Percentiles rank a stretch among this genome's conserved stretches.
Conservation (phyloP, 2,113 vertebrate genomes). For the Microcebus ravelobensis region DNA sequence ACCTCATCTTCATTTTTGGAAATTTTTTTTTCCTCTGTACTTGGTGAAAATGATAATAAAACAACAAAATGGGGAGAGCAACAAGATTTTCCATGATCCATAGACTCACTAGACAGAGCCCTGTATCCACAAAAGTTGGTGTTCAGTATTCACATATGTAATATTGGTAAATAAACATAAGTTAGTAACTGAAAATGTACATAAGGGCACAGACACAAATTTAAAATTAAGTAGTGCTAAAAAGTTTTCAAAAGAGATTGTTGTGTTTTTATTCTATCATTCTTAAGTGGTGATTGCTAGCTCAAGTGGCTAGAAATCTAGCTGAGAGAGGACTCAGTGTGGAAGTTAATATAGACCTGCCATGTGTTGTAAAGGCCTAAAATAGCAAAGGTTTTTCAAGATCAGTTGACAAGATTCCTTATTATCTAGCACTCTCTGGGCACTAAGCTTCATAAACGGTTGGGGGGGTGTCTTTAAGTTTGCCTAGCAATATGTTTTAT, state of each 20-base stretch:
- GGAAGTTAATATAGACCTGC: conserved; percentile 22
- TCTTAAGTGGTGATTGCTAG: not conserved
- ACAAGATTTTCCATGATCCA: not conserved
- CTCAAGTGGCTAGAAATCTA: conserved; percentile 4
- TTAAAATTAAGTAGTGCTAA: conserved; percentile 1
- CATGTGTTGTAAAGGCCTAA: conserved; percentile 20
- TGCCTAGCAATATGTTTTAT: not conserved
- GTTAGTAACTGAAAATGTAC: not conserved
- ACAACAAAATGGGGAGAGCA: not conserved
- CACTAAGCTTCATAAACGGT: not conserved
- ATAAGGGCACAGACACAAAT: not conserved
- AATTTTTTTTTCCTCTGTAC: not conserved
- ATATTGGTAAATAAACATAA: not conserved
- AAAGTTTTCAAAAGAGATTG: not conserved
- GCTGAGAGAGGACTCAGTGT: not conserved
- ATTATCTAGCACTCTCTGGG: not conserved
- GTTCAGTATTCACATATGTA: not conserved
- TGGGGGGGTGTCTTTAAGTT: not conserved
- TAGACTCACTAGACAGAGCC: not conserved
- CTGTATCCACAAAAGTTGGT: not conserved
- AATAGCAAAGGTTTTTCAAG: conserved; percentile 28
- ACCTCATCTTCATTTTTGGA: conserved; percentile 5
- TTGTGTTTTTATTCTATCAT: not conserved
- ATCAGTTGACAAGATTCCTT: not conserved
- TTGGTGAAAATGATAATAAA: conserved; percentile 23